Percentiles rank a stretch among this genome's conserved stretches.
Evolutionary conservation across 2,888 invertebrate genomes (phyloP).

Genomic region (Ditula angustiorana): DNA sequence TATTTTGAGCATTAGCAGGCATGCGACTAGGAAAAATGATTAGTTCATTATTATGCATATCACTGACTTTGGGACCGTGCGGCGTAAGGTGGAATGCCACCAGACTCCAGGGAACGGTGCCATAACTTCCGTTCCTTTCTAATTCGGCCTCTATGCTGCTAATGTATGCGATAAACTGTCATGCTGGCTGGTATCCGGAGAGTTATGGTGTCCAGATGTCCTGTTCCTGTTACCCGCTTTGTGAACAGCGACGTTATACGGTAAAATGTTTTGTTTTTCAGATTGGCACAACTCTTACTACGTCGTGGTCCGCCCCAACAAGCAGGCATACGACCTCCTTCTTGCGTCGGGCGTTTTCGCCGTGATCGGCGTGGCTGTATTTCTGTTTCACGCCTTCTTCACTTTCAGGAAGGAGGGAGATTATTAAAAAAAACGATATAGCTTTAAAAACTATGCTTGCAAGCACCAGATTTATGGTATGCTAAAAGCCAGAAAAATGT

Average conservation of each 20-base stretch:
- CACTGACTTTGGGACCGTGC: not conserved
- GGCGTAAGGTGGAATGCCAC: slow-evolving; percentile 25
- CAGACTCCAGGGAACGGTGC: slow-evolving; percentile 57
- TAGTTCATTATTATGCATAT: slow-evolving; percentile 15
- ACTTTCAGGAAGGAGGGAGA: slow-evolving; percentile 85
- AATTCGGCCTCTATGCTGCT: slow-evolving; percentile 41
- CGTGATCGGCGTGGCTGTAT: slow-evolving; percentile 85
- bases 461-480: slow-evolving; percentile 10
- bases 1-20: not conserved
- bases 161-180: slow-evolving; percentile 27
- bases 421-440: slow-evolving; percentile 59
- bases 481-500: not conserved
- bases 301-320: slow-evolving; percentile 86
- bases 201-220: slow-evolving; percentile 1
- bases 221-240: not conserved
- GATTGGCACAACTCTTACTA: slow-evolving; percentile 82
- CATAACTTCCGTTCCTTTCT: slow-evolving; percentile 59
- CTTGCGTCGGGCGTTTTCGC: slow-evolving; percentile 88
- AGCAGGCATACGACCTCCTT: slow-evolving; percentile 88
- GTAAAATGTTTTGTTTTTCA: slow-evolving; percentile 49
- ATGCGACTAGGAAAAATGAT: not conserved
- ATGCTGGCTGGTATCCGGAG: slow-evolving; percentile 7
- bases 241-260: not conserved
- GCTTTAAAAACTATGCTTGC: slow-evolving; percentile 1
- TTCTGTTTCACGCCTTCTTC: slow-evolving; percentile 86